These are phyloP conservation scores for Campylomormyrus numenius DNA, from an alignment of 2,113 vertebrate species.

Conservation along the genomic window DNA sequence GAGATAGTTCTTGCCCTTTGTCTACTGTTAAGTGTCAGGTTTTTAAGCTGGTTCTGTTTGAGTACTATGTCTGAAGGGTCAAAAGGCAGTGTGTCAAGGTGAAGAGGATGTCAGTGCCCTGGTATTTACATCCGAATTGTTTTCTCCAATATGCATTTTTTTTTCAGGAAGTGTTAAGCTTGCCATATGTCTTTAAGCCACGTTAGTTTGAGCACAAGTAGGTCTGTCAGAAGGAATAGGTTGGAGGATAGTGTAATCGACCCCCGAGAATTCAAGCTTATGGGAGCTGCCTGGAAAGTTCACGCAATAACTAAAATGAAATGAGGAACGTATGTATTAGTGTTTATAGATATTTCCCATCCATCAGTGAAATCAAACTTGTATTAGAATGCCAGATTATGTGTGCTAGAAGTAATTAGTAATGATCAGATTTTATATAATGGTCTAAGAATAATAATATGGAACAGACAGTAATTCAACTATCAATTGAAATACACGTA, in stretches of 20 bases:
- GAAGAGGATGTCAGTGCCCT: neutral
- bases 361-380: neutral
- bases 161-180: neutral
- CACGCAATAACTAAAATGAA: neutral
- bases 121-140: neutral
- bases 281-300: neutral
- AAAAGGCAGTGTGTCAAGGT: neutral
- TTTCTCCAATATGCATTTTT: neutral
- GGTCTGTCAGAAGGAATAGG: neutral
- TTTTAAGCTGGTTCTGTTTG: neutral
- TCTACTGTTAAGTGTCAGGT: neutral
- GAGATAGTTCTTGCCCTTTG: conserved; percentile 3
- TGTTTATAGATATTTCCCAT: neutral
- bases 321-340: neutral
- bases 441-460: neutral
- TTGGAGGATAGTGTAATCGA: neutral
- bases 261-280: neutral
- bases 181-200: neutral
- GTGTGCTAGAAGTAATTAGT: neutral
- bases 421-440: neutral
- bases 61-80: neutral
- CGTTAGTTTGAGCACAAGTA: neutral
- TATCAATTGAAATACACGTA: neutral
- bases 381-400: neutral
- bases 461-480: neutral